Percentiles rank a stretch among this genome's conserved stretches.
Conservation (phyloP, 2,888 invertebrate species). For the Rapana venosa region DNA sequence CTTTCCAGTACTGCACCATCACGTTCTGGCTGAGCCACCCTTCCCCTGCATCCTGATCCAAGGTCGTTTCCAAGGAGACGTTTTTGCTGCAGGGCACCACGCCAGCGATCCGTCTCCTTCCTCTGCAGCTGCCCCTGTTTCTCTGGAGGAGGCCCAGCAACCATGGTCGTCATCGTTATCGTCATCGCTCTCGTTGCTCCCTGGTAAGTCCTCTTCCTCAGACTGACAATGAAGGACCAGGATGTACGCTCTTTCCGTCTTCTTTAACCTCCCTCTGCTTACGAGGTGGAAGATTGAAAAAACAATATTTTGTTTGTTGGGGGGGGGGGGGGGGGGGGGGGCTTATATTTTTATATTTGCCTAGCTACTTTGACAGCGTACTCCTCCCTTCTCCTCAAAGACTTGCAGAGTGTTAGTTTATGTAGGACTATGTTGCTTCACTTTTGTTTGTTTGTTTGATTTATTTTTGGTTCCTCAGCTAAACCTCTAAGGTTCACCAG, state of each 20-base stretch:
- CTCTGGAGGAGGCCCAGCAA: background rate
- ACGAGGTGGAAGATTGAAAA: too few relatives aligned
- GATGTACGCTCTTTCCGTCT: background rate
- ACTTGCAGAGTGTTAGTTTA: too few relatives aligned
- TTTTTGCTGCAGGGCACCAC: background rate
- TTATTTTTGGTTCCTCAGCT: too few relatives aligned
- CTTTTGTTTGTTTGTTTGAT: too few relatives aligned
- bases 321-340: too few relatives aligned
- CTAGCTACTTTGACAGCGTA: too few relatives aligned
- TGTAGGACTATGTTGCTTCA: too few relatives aligned
- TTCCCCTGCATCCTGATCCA: constrained; percentile 51
- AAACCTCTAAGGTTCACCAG: too few relatives aligned
- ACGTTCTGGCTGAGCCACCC: constrained; percentile 67
- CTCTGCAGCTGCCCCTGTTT: background rate
- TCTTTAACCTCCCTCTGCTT: background rate
- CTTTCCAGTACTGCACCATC: constrained; percentile 73
- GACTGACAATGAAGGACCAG: constrained; percentile 1
- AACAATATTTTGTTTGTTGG: too few relatives aligned
- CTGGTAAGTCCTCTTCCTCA: constrained; percentile 34
- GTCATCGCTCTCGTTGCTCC: constrained; percentile 5
- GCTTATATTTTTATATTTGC: too few relatives aligned
- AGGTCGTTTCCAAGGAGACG: constrained; percentile 51
- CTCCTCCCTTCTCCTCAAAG: too few relatives aligned
- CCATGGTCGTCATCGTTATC: background rate
- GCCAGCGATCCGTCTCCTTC: background rate